Conservation (phyloP, 2,797 vertebrate genomes). For the Periophthalmus magnuspinnatus region DNA sequence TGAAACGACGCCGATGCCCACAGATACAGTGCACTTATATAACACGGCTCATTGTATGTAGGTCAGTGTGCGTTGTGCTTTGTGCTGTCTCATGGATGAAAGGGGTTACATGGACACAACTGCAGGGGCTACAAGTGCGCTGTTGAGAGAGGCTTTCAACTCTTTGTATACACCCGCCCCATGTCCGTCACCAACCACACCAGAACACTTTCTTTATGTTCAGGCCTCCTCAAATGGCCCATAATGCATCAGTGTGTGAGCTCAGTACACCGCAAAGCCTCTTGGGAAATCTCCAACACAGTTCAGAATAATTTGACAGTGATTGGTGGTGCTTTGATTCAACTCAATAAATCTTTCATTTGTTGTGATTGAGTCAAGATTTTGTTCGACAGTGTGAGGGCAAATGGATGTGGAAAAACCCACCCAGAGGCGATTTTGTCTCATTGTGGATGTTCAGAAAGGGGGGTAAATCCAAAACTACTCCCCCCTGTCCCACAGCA, state of each 20-base stretch:
- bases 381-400: slow-evolving; percentile 9
- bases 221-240: slow-evolving; percentile 63
- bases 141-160: slow-evolving; percentile 52
- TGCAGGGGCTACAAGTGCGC: slow-evolving; percentile 48
- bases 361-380: slow-evolving; percentile 24
- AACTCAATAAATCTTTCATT: slow-evolving; percentile 28
- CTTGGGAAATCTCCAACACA: slow-evolving; percentile 26
- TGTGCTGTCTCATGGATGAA: slow-evolving; percentile 52
- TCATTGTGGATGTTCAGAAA: slow-evolving; percentile 52
- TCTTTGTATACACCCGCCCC: slow-evolving; percentile 31
- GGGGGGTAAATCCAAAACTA: slow-evolving; percentile 36
- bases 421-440: slow-evolving; percentile 48
- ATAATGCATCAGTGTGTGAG: slow-evolving; percentile 59
- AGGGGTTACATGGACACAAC: slow-evolving; percentile 45
- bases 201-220: slow-evolving; percentile 49
- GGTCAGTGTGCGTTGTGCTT: slow-evolving; percentile 64
- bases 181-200: slow-evolving; percentile 57
- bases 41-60: slow-evolving; percentile 50
- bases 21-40: slow-evolving; percentile 29
- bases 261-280: slow-evolving; percentile 34
- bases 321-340: slow-evolving; percentile 48
- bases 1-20: slow-evolving; percentile 31
- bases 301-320: slow-evolving; percentile 34
- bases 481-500: slow-evolving; percentile 29
- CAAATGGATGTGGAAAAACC: slow-evolving; percentile 50